Conservation (phyloP, 2,113 vertebrate species). For the Lepidothrix coronata region DNA sequence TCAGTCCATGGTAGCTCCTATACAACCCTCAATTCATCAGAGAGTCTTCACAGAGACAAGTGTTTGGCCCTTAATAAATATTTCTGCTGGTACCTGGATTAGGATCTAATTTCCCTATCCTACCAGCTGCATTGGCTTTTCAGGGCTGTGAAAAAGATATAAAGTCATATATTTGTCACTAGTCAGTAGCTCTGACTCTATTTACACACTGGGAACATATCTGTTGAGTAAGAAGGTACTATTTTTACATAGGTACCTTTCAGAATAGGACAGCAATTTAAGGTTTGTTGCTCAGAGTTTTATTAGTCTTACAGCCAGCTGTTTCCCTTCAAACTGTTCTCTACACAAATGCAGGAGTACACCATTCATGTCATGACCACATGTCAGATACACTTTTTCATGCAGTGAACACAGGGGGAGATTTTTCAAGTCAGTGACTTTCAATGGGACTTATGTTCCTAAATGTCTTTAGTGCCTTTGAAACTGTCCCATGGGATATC, state of each 20-base stretch:
- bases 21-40: background rate
- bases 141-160: background rate
- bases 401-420: background rate
- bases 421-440: constrained; percentile 39
- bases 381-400: background rate
- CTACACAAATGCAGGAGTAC: background rate
- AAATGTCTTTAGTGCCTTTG: background rate
- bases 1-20: background rate
- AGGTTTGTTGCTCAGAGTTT: background rate
- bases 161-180: background rate
- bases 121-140: background rate
- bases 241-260: background rate
- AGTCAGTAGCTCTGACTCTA: background rate
- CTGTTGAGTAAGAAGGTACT: background rate
- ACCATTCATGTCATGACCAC: background rate
- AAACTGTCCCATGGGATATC: background rate
- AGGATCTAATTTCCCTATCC: background rate
- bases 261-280: background rate
- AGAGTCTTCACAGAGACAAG: background rate
- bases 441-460: background rate
- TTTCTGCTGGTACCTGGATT: background rate
- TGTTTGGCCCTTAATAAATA: background rate
- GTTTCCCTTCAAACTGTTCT: constrained; percentile 14
- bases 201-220: background rate
- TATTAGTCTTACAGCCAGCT: background rate